Evolutionary conservation across 2,888 invertebrate genomes (phyloP).

Genomic region (Eupithecia pulchellata): DNA sequence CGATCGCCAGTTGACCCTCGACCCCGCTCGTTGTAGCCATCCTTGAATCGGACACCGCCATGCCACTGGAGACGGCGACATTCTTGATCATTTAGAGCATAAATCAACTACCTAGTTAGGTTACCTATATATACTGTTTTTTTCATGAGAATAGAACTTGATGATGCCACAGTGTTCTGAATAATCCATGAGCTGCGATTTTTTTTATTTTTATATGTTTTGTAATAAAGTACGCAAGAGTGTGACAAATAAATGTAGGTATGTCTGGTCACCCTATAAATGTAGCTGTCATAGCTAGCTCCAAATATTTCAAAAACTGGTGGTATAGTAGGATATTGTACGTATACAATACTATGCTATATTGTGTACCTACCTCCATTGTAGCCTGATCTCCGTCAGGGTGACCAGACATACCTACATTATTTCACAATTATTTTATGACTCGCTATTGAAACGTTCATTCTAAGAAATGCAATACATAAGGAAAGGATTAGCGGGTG

Average conservation of each 20-base stretch:
- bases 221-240: too few relatives aligned
- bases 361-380: not conserved
- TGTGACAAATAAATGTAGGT: too few relatives aligned
- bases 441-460: not conserved
- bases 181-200: too few relatives aligned
- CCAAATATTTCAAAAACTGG: too few relatives aligned
- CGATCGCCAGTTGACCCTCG: conserved; percentile 40
- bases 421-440: not conserved
- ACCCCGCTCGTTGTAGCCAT: conserved; percentile 31
- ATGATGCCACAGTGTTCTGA: not conserved
- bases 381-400: not conserved
- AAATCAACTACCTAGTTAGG: not conserved
- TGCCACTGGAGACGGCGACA: not conserved
- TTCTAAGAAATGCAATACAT: conserved; percentile 7
- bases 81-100: not conserved
- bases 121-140: not conserved
- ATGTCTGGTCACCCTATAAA: too few relatives aligned
- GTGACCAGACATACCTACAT: not conserved
- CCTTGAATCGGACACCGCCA: conserved; percentile 32
- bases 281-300: too few relatives aligned
- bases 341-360: too few relatives aligned
- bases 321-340: too few relatives aligned
- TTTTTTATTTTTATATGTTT: too few relatives aligned
- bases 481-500: not conserved
- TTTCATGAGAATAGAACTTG: not conserved